phyloP scores from a whole-genome alignment of 2,888 invertebrate genomes.

The Chrysotoxum bicinctum region DNA sequence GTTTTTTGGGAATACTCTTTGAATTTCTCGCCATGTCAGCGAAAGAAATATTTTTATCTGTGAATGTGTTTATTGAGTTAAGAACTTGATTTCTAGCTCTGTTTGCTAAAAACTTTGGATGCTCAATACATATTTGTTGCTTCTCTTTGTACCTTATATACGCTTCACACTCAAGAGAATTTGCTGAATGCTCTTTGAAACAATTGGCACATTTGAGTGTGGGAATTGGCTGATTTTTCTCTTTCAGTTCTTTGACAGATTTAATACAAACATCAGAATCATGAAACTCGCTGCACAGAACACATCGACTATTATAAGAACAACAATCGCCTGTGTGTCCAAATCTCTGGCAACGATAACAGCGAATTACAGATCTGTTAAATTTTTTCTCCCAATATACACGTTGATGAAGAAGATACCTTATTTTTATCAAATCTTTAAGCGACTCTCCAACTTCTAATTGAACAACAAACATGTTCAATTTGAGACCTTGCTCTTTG shows the following conservation, averaged over 20 bases:
- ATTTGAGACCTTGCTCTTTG: too few species aligned
- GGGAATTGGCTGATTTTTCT: background rate
- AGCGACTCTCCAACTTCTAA: too few species aligned
- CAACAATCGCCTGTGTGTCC: constrained; percentile 27
- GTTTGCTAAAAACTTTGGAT: background rate
- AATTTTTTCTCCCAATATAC: constrained; percentile 12
- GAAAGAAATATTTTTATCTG: background rate
- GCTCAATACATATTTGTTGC: background rate
- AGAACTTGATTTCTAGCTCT: background rate
- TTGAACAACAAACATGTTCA: too few species aligned
- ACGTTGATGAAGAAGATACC: background rate
- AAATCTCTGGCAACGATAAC: constrained; percentile 20
- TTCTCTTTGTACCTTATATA: background rate
- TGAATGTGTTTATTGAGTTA: background rate
- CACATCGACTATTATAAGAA: constrained; percentile 19
- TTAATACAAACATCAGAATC: background rate
- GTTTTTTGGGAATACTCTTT: background rate
- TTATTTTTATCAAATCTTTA: too few species aligned
- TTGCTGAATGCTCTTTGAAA: background rate
- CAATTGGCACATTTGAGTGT: background rate
- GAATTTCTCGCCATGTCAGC: background rate
- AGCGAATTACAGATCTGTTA: constrained; percentile 6
- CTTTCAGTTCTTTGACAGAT: background rate
- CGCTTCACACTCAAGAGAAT: background rate
- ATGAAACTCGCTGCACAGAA: constrained; percentile 15